These are phyloP conservation scores for Polymixis lichenea DNA, from an alignment of 2,888 invertebrate genomes.

Conservation along the genomic window DNA sequence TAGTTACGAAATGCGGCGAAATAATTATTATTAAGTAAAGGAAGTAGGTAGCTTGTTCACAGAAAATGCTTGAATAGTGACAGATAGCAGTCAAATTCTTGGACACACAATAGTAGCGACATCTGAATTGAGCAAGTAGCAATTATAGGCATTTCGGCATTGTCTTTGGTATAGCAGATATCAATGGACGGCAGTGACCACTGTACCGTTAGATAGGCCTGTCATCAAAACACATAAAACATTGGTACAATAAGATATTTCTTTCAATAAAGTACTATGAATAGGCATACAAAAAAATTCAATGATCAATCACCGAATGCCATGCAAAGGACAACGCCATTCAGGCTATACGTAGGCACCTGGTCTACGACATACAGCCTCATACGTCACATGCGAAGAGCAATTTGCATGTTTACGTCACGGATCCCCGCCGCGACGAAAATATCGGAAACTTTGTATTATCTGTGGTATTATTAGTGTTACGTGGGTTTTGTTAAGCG, in stretches of 20 bases:
- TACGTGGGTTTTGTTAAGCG: not conserved
- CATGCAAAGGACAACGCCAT: constrained; percentile 12
- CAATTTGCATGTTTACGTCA: constrained; percentile 39
- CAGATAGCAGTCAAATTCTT: too few species aligned
- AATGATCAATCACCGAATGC: constrained; percentile 35
- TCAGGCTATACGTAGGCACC: constrained; percentile 1
- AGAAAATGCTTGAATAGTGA: too few species aligned
- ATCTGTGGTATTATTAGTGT: constrained; percentile 8
- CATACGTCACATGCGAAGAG: constrained; percentile 32
- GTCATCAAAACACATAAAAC: not conserved
- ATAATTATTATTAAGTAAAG: too few species aligned
- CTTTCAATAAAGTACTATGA: constrained; percentile 2
- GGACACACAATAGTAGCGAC: too few species aligned
- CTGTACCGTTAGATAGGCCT: not conserved
- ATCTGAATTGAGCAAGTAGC: too few species aligned
- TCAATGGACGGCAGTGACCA: not conserved
- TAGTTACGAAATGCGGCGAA: too few species aligned
- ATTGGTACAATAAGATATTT: not conserved
- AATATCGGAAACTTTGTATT: constrained; percentile 18
- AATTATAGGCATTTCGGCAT: too few species aligned
- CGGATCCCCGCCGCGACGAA: not conserved
- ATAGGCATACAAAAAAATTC: not conserved
- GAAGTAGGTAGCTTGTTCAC: too few species aligned
- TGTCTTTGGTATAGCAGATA: not conserved
- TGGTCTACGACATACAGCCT: constrained; percentile 10